A percentile compares a stretch with the other conserved stretches of the same genome.
Conservation (phyloP, 2,113 vertebrate species). For the Triplophysa rosa region DNA sequence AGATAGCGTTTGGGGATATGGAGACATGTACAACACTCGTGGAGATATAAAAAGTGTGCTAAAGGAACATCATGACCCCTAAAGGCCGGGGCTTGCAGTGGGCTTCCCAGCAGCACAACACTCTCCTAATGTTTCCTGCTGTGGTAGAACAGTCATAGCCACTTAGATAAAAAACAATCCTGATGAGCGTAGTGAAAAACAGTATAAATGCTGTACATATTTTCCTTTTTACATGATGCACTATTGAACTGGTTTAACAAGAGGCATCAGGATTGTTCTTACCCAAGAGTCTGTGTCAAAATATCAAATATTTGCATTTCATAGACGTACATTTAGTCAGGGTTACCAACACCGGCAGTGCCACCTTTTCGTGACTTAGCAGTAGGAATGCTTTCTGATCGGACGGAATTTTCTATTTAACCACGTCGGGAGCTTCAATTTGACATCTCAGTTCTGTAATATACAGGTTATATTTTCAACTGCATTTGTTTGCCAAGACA, state of each 20-base stretch:
- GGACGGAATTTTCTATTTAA: constrained; percentile 67
- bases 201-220: background rate
- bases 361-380: constrained; percentile 61
- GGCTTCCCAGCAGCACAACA: constrained; percentile 76
- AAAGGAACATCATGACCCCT: constrained; percentile 73
- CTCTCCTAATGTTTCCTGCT: constrained; percentile 53
- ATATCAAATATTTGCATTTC: constrained; percentile 40
- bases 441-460: constrained; percentile 76
- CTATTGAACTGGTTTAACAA: background rate
- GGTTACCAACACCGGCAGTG: constrained; percentile 66
- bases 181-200: background rate
- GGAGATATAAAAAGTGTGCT: constrained; percentile 63
- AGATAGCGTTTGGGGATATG: constrained; percentile 61
- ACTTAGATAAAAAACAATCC: constrained; percentile 69
- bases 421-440: constrained; percentile 51
- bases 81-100: constrained; percentile 65
- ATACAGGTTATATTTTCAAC: constrained; percentile 74
- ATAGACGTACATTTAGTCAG: constrained; percentile 57
- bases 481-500: constrained; percentile 62
- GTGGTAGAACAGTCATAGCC: constrained; percentile 69
- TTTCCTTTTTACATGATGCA: background rate
- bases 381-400: constrained; percentile 72
- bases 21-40: constrained; percentile 56
- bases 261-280: constrained; percentile 64
- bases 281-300: constrained; percentile 70